phyloP scores from a whole-genome alignment of 2,797 vertebrate species.

The Coilia nasus region DNA sequence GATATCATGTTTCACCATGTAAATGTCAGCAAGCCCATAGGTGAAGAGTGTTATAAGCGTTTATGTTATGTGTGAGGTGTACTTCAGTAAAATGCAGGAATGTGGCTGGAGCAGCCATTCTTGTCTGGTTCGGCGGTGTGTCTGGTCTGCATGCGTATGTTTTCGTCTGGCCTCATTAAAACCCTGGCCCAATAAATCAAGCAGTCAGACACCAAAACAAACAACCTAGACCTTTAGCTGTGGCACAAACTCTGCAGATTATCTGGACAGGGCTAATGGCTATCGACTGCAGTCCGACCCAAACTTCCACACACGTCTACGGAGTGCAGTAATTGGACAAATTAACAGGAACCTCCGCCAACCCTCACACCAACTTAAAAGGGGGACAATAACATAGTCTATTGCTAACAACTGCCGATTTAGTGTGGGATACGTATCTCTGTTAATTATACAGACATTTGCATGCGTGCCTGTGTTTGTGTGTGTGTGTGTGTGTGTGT shows the following conservation, averaged over 20 bases:
- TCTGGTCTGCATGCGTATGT: background rate
- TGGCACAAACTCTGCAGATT: background rate
- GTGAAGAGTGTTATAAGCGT: background rate
- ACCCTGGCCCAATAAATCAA: background rate
- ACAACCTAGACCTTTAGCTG: background rate
- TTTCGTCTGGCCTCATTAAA: conserved; percentile 9
- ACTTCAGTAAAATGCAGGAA: background rate
- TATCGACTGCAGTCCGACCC: conserved; percentile 9
- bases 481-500: background rate
- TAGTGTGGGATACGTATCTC: background rate
- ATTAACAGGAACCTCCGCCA: background rate
- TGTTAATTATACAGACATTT: background rate
- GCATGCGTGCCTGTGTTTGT: background rate
- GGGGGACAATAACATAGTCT: background rate
- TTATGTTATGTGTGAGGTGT: background rate
- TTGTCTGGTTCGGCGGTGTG: background rate
- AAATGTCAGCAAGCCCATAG: background rate
- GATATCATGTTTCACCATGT: too few relatives aligned
- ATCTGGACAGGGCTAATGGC: conserved; percentile 2
- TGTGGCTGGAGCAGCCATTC: background rate
- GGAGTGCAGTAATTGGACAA: background rate
- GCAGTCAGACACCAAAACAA: background rate
- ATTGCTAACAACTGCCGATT: background rate
- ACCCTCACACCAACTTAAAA: background rate
- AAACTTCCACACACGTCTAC: conserved; percentile 6